Conservation (phyloP, 2,113 vertebrate genomes). For the Peromyscus maniculatus region DNA sequence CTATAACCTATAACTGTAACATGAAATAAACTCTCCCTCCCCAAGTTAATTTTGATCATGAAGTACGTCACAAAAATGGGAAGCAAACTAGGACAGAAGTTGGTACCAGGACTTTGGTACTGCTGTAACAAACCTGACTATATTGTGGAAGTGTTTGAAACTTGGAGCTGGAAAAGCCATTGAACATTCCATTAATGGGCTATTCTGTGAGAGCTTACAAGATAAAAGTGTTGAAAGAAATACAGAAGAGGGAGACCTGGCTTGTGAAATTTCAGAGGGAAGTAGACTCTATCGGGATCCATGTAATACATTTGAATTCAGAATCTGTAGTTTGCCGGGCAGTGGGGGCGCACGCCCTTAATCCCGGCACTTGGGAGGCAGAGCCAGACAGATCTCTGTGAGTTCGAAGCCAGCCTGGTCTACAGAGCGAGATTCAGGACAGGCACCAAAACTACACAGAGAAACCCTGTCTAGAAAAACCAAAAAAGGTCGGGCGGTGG, state of each 20-base stretch:
- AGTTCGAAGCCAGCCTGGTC: too few species aligned
- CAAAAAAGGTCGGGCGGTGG: too few species aligned
- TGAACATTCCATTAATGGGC: not conserved
- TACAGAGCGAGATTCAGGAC: too few species aligned
- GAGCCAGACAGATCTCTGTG: too few species aligned
- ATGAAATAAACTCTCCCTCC: not conserved
- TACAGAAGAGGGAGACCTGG: not conserved
- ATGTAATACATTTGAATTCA: not conserved
- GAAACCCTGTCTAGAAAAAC: too few species aligned
- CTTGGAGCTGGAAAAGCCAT: not conserved
- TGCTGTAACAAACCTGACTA: not conserved
- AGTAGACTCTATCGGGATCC: not conserved
- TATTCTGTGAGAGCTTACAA: not conserved
- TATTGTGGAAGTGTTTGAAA: not conserved
- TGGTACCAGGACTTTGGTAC: not conserved
- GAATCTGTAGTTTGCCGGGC: not conserved
- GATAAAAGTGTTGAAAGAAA: not conserved
- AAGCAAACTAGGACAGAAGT: not conserved
- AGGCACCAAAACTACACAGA: not conserved
- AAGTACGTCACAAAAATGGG: not conserved
- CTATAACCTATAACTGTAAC: not conserved
- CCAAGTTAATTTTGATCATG: not conserved
- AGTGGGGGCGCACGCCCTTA: too few species aligned
- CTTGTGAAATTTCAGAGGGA: not conserved
- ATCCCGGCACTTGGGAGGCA: too few species aligned